Conservation (phyloP, 2,113 vertebrate genomes). For the Leptosomus discolor region DNA sequence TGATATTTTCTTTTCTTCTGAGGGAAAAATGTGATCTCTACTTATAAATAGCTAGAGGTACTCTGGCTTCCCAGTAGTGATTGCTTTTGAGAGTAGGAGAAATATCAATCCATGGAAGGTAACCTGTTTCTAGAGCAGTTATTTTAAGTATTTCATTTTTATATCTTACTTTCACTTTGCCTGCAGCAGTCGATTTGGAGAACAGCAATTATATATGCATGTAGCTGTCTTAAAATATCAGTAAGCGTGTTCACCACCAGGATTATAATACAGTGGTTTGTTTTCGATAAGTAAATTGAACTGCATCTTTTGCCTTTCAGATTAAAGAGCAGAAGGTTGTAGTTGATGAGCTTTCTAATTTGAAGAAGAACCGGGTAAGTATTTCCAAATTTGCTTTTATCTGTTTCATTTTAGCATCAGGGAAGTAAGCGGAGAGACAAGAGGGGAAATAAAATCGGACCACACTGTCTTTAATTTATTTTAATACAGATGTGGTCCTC, state of each 20-base stretch:
- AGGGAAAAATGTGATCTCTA: neutral
- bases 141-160: neutral
- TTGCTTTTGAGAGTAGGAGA: neutral
- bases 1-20: neutral
- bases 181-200: neutral
- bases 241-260: neutral
- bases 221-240: neutral
- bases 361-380: slow-evolving; percentile 91
- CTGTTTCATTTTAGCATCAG: neutral
- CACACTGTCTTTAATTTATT: neutral
- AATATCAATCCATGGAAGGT: neutral
- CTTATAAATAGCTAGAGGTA: neutral
- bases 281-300: neutral
- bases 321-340: slow-evolving; percentile 91
- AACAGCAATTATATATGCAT: neutral
- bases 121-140: neutral
- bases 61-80: neutral
- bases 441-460: neutral
- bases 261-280: neutral
- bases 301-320: slow-evolving; percentile 64
- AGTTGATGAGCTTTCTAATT: slow-evolving; percentile 90
- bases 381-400: neutral
- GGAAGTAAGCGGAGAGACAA: neutral
- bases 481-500: neutral
- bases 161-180: neutral